phyloP scores from a whole-genome alignment of 2,888 invertebrate species.

The Acanthosepion lycidas region DNA sequence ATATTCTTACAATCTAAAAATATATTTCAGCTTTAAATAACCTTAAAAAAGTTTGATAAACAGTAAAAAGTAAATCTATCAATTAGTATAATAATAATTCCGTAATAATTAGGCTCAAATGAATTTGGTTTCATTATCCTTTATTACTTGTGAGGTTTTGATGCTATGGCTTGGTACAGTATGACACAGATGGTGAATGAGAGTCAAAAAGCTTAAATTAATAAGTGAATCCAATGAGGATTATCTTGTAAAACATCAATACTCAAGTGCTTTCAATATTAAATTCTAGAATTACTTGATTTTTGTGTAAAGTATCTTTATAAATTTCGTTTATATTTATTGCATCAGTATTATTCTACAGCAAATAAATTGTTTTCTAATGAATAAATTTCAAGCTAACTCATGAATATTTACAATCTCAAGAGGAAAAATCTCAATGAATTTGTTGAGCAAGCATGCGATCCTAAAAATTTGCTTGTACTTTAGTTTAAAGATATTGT shows the following conservation, averaged over 20 bases:
- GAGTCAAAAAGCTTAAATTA: too few relatives aligned
- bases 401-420: neutral
- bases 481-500: neutral
- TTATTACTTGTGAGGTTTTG: too few relatives aligned
- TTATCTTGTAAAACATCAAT: neutral
- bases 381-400: neutral
- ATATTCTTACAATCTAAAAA: too few relatives aligned
- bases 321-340: neutral
- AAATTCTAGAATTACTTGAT: neutral
- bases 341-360: neutral
- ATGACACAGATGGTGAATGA: too few relatives aligned
- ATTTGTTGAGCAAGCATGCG: neutral
- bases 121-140: too few relatives aligned
- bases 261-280: neutral
- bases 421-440: neutral
- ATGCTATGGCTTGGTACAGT: too few relatives aligned
- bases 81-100: too few relatives aligned
- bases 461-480: neutral
- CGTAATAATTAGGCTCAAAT: too few relatives aligned
- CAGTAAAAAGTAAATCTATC: too few relatives aligned
- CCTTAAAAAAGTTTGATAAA: too few relatives aligned
- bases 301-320: neutral
- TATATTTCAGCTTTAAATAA: too few relatives aligned
- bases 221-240: neutral
- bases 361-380: conserved; percentile 18